These are phyloP conservation scores for Nannobrachium achirus DNA, from an alignment of 2,113 vertebrate species.

Conservation along the genomic window DNA sequence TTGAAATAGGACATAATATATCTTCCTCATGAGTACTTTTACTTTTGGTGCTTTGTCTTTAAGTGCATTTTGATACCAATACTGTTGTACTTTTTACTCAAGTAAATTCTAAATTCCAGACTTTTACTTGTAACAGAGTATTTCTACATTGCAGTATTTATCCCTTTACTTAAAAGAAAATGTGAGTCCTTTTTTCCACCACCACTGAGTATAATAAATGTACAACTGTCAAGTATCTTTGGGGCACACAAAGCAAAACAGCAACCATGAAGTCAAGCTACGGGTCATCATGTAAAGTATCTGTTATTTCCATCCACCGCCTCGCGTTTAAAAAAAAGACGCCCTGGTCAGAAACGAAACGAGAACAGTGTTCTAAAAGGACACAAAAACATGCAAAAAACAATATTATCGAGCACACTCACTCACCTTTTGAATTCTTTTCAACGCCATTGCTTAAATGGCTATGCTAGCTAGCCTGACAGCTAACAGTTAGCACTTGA, in stretches of 20 bases:
- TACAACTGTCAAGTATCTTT: no score
- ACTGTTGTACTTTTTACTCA: no score
- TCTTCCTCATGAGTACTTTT: no score
- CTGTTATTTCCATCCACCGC: not conserved
- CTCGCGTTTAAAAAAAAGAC: rapidly evolving
- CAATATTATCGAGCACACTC: slow-evolving; percentile 38
- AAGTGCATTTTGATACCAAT: no score
- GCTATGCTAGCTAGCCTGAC: slow-evolving; percentile 73
- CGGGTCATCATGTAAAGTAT: not conserved
- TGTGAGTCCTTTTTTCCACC: no score
- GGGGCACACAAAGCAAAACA: not conserved
- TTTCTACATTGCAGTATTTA: not conserved
- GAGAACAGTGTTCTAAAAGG: not conserved
- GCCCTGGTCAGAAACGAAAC: no score
- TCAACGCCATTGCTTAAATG: slow-evolving; percentile 83
- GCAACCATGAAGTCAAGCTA: not conserved
- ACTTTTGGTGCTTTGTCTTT: no score
- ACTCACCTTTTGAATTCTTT: slow-evolving; percentile 86
- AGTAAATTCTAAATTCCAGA: no score
- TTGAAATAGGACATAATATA: no score
- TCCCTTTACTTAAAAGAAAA: no score
- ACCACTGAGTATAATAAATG: no score
- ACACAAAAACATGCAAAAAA: slow-evolving; percentile 10
- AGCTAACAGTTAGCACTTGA: slow-evolving; percentile 70
- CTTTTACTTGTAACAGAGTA: no score